These are phyloP conservation scores for Sebastes vulpes DNA, from an alignment of 2,797 vertebrate genomes.

Conservation along the genomic window DNA sequence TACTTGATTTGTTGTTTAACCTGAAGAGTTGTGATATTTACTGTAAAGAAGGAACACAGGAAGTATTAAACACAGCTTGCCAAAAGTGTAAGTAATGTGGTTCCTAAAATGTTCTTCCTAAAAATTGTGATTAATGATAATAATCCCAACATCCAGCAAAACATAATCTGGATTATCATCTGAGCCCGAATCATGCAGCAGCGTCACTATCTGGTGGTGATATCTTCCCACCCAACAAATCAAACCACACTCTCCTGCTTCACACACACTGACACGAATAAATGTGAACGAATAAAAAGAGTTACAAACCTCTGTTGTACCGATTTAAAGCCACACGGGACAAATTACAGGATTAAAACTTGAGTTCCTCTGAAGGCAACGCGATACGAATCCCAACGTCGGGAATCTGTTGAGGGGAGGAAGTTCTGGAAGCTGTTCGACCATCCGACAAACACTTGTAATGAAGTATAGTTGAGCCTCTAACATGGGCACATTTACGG, in stretches of 20 bases:
- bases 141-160: not conserved
- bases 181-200: not conserved
- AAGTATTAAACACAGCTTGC: not conserved
- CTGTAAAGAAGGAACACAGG: not conserved
- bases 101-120: not conserved
- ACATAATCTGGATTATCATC: slow-evolving; percentile 11
- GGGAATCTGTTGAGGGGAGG: no score
- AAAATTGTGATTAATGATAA: slow-evolving; percentile 18
- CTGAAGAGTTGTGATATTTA: not conserved
- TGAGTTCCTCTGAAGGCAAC: no score
- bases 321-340: no score
- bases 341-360: no score
- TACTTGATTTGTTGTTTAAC: not conserved
- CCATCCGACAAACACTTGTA: no score
- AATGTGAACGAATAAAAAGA: not conserved
- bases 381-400: no score
- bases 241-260: not conserved
- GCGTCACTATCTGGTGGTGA: not conserved
- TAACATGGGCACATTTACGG: no score
- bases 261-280: no score
- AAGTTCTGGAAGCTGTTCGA: no score
- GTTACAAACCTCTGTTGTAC: no score
- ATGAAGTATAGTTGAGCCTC: no score
- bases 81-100: not conserved
- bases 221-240: not conserved